These are phyloP conservation scores for Pollenia amentaria DNA, from an alignment of 2,888 invertebrate genomes.

Conservation along the genomic window DNA sequence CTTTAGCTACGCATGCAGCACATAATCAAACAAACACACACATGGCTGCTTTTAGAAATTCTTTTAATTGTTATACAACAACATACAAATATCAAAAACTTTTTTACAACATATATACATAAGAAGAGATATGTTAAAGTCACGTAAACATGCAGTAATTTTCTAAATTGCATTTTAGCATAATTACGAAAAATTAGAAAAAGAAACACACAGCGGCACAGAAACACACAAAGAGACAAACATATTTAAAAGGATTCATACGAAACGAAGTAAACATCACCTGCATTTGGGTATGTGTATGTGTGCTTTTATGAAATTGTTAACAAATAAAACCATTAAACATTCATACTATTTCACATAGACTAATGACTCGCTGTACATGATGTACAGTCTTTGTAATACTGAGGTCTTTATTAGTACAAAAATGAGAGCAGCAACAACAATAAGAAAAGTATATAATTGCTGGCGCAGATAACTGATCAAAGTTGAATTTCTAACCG, in stretches of 20 bases:
- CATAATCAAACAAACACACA: not conserved
- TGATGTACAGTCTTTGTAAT: not conserved
- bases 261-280: not conserved
- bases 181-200: conserved; percentile 31
- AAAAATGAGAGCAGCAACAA: conserved; percentile 5
- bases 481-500: conserved; percentile 1
- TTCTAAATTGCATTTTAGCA: conserved; percentile 63
- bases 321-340: conserved; percentile 33
- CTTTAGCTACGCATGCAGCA: conserved; percentile 24
- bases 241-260: not conserved
- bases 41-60: not conserved
- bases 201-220: not conserved
- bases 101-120: conserved; percentile 26
- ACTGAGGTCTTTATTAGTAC: conserved; percentile 29
- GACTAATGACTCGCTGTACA: not conserved
- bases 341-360: not conserved
- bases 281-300: not conserved
- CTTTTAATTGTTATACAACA: not conserved
- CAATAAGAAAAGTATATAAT: conserved; percentile 38
- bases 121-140: conserved; percentile 42
- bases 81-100: not conserved
- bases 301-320: conserved; percentile 1
- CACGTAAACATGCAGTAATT: conserved; percentile 58
- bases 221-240: not conserved
- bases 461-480: conserved; percentile 27